These are phyloP conservation scores for Lophura nycthemera DNA, from an alignment of 2,113 vertebrate species.

Conservation along the genomic window DNA sequence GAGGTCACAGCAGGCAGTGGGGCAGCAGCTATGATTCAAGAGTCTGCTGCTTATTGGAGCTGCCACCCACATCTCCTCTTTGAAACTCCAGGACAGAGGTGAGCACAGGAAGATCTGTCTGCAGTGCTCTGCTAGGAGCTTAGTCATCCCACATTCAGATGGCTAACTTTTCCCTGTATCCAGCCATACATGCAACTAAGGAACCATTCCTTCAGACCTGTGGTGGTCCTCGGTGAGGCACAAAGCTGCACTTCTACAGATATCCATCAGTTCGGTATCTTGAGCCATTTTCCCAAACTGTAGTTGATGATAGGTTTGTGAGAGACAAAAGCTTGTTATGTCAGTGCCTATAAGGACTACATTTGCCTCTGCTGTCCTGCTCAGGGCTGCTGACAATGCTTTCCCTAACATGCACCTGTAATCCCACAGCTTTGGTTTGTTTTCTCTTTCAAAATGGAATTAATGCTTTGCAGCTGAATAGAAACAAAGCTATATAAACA, in stretches of 20 bases:
- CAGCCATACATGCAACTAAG: not conserved
- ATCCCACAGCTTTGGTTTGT: not conserved
- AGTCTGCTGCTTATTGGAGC: not conserved
- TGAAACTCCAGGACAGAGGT: rapidly evolving
- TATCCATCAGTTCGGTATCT: not conserved
- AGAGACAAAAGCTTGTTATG: not conserved
- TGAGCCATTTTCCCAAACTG: not conserved
- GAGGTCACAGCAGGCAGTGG: rapidly evolving
- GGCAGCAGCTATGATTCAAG: not conserved
- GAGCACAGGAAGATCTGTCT: not conserved
- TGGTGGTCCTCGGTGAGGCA: not conserved
- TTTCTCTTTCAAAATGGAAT: not conserved
- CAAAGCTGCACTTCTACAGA: not conserved
- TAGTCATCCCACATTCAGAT: not conserved
- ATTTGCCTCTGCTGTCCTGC: not conserved
- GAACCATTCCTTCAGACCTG: not conserved
- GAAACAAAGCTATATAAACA: not conserved
- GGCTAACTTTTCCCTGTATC: not conserved
- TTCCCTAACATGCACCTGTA: not conserved
- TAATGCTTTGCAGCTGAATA: not conserved
- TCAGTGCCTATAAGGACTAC: not conserved
- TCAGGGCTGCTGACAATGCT: not conserved
- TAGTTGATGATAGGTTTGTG: not conserved
- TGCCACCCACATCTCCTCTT: not conserved
- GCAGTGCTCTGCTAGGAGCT: not conserved